Evolutionary conservation across 2,888 invertebrate species (phyloP).

Genomic region (Calephelis perditalis): DNA sequence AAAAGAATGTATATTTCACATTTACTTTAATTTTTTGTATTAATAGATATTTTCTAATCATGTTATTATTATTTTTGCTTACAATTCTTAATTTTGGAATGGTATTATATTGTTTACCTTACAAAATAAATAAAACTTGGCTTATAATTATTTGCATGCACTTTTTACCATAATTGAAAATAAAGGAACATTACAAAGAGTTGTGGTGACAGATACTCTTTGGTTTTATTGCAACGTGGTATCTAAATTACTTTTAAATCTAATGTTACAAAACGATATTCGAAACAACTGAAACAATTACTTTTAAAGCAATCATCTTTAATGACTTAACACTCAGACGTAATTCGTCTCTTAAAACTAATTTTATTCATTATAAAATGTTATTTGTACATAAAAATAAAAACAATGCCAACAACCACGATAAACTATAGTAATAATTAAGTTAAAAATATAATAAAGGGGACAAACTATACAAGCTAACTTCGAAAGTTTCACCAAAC

Average conservation of each 20-base stretch:
- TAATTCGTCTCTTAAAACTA: constrained; percentile 51
- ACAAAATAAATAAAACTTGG: constrained; percentile 66
- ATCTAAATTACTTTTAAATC: constrained; percentile 37
- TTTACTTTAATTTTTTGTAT: constrained; percentile 67
- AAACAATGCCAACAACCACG: constrained; percentile 70
- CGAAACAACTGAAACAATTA: constrained; percentile 28
- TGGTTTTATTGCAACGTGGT: constrained; percentile 51
- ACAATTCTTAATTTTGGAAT: constrained; percentile 75
- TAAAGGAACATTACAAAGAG: constrained; percentile 67
- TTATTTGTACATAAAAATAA: constrained; percentile 75
- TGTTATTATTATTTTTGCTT: constrained; percentile 65
- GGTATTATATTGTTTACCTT: constrained; percentile 70
- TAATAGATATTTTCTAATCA: constrained; percentile 64
- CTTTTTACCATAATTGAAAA: constrained; percentile 36
- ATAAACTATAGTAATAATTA: constrained; percentile 69
- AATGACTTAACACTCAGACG: constrained; percentile 36
- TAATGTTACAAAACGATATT: constrained; percentile 22
- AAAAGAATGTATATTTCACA: constrained; percentile 40
- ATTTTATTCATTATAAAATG: constrained; percentile 54
- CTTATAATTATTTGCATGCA: constrained; percentile 52
- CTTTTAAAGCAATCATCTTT: constrained; percentile 40
- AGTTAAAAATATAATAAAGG: constrained; percentile 64
- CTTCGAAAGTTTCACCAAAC: constrained; percentile 28
- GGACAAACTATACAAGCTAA: constrained; percentile 64
- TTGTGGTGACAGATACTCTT: constrained; percentile 64